Evolutionary conservation across 2,113 vertebrate genomes (phyloP).

Genomic region (Regulus satrapa): DNA sequence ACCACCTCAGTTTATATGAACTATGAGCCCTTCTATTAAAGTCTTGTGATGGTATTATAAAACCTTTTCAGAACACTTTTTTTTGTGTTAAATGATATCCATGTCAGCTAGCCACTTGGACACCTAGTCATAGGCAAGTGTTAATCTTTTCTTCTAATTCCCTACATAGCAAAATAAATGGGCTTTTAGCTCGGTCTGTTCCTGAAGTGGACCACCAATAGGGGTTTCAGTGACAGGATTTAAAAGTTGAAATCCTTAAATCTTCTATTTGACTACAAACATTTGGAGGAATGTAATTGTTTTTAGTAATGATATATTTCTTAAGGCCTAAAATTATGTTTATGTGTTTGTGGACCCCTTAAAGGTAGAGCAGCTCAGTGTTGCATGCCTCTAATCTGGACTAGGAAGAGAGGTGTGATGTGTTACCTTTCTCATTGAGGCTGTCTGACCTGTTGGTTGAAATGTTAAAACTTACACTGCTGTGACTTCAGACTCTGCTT

Average conservation of each 20-base stretch:
- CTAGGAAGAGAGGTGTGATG: neutral
- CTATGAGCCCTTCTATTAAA: neutral
- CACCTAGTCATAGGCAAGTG: neutral
- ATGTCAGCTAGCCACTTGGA: neutral
- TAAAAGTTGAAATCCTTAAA: neutral
- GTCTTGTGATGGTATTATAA: neutral
- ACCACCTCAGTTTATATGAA: neutral
- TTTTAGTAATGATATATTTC: neutral
- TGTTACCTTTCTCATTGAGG: neutral
- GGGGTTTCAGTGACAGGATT: neutral
- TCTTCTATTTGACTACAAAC: neutral
- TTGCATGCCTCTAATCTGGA: neutral
- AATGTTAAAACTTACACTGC: neutral
- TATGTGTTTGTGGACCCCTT: neutral
- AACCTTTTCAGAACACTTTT: neutral
- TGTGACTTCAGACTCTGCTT: neutral
- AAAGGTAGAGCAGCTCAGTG: neutral
- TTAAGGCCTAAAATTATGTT: neutral
- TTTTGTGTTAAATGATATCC: neutral
- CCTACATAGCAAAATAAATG: neutral
- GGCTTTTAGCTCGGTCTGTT: neutral
- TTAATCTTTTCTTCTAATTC: neutral
- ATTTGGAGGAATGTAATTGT: neutral
- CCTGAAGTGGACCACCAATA: neutral
- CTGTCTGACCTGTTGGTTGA: neutral